Evolutionary conservation across 1,140 invertebrate species (phyloP), one percentile per base, ranked within the genome.

Genomic region (Lordiphosa stackelbergi): DNA sequence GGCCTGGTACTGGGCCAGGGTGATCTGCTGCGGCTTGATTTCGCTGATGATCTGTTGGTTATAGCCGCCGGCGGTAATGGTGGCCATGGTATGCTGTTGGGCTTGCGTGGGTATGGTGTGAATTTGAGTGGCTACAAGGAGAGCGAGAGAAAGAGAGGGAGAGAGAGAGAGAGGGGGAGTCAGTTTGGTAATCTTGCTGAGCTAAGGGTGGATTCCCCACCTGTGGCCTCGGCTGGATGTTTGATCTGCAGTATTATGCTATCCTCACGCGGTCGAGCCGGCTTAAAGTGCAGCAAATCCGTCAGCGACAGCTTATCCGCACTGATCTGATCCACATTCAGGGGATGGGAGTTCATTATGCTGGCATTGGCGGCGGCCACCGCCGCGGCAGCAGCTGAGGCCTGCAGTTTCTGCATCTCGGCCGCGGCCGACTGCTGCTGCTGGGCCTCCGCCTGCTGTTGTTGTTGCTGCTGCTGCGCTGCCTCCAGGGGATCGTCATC

Each of bases 21-120:
- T 86, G n/a, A 87, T 87, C 56, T 87, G 85, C 51, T 86, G 85
- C 2, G 85, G 85, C 53, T 87, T 87, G 11, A 87, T 87, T 42
- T 87, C 85, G 45, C 85, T 86, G 38, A 87, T 87, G 40, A 87
- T 87, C 53, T 87, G 85, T 52, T 87, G 85, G 52, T 86, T 87
- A 53, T 86, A 87, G 37, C 79, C 68, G 12, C 77, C 74, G 4
- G 85, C 79, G 2, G 85, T 86, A n/a, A 86, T 86, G 1, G 85
- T 86, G 12, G 85, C 85, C 70, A 86, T 86, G 8, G 85, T 85
- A 47, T 86, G 85, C 42, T 86, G 85, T 42, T 84, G 79, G 51
- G 70, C 60, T 46, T 85, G 85, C n/a, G 85, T 54, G 51, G 85
- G 85, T 63, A 87, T 83, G 2, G 85, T 77, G 13, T 79, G 75